Evolutionary conservation across 2,797 vertebrate species (phyloP).

Genomic region (Sebastes iracundus): DNA sequence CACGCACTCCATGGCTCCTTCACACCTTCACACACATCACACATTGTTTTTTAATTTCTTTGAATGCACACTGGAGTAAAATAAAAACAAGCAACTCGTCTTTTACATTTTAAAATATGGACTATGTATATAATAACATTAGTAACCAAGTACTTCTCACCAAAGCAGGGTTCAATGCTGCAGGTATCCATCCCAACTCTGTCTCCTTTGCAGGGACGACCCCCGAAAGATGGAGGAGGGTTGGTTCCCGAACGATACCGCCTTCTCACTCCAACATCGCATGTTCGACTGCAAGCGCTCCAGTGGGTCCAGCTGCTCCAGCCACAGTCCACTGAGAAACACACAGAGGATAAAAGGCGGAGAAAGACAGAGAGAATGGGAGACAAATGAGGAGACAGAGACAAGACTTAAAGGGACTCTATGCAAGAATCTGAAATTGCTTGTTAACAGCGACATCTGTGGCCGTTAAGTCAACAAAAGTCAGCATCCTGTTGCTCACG

Average conservation of each 20-base stretch:
- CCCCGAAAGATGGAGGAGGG: slow-evolving; percentile 79
- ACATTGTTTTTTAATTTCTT: background rate
- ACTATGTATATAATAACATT: background rate
- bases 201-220: slow-evolving; percentile 82
- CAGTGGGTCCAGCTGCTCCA: slow-evolving; percentile 91
- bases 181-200: slow-evolving; percentile 86
- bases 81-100: background rate
- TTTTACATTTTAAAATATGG: background rate
- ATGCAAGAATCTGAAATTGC: rapidly evolving
- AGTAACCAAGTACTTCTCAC: slow-evolving; percentile 59
- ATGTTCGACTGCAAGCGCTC: slow-evolving; percentile 88
- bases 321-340: slow-evolving; percentile 85
- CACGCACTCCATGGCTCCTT: slow-evolving; percentile 84
- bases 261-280: slow-evolving; percentile 86
- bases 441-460: too few species aligned
- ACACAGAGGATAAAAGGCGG: background rate
- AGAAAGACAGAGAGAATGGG: background rate
- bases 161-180: slow-evolving; percentile 85
- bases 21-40: slow-evolving; percentile 68
- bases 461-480: too few species aligned
- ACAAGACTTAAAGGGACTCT: background rate
- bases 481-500: too few species aligned
- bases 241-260: slow-evolving; percentile 84
- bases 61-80: background rate
- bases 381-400: background rate